These are phyloP conservation scores for Nematolebias whitei DNA, from an alignment of 2,113 vertebrate species.

Conservation along the genomic window DNA sequence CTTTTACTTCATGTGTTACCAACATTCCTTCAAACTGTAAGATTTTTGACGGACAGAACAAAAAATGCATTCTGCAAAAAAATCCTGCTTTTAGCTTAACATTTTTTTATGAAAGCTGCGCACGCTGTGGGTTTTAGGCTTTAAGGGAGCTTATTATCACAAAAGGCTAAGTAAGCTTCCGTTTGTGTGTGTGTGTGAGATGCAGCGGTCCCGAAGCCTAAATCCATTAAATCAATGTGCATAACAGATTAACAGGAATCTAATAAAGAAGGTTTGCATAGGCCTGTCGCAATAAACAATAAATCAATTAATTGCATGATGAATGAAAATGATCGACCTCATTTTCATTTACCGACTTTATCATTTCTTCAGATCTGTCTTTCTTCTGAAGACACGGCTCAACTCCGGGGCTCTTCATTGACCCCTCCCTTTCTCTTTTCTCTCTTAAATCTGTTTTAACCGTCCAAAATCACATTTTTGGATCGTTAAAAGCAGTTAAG, in stretches of 20 bases:
- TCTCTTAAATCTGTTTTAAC: too few relatives aligned
- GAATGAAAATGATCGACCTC: too few relatives aligned
- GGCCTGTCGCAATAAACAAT: too few relatives aligned
- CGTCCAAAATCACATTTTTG: too few relatives aligned
- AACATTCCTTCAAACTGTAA: conserved; percentile 45
- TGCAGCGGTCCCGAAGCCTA: conserved; percentile 48
- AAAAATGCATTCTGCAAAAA: conserved; percentile 26
- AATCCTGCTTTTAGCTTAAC: conserved; percentile 27
- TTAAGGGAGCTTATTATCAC: conserved; percentile 44
- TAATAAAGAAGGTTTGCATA: conserved; percentile 39
- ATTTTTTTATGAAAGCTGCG: conserved; percentile 30
- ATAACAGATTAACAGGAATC: conserved; percentile 52
- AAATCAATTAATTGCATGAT: too few relatives aligned
- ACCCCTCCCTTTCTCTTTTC: too few relatives aligned
- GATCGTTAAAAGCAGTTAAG: too few relatives aligned
- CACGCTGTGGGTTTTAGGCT: conserved; percentile 18
- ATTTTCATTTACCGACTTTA: too few relatives aligned
- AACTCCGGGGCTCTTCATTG: too few relatives aligned
- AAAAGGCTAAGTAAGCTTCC: conserved; percentile 26
- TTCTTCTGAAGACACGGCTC: too few relatives aligned
- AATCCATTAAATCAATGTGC: conserved; percentile 35
- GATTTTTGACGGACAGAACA: conserved; percentile 50
- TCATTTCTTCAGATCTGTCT: too few relatives aligned
- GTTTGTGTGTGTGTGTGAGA: background rate
- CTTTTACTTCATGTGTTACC: conserved; percentile 46